phyloP scores from a whole-genome alignment of 2,797 vertebrate genomes.

The Poecilia velifera region DNA sequence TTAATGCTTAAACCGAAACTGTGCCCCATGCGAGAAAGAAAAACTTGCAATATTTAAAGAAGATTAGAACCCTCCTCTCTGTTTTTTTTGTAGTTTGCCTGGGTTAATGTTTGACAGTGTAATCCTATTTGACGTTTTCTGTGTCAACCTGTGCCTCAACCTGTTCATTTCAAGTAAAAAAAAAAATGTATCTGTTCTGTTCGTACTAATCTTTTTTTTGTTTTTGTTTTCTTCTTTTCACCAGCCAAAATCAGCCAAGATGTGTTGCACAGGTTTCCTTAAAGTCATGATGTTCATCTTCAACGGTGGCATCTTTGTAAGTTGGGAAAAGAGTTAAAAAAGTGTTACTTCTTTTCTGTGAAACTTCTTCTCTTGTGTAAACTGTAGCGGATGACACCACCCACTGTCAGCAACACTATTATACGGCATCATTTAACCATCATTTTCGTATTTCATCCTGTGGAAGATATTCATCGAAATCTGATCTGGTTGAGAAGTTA shows the following conservation, averaged over 20 bases:
- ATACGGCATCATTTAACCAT: not conserved
- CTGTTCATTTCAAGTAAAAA: not conserved
- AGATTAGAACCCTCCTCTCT: constrained; percentile 21
- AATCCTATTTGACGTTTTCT: constrained; percentile 23
- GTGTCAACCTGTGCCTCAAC: not conserved
- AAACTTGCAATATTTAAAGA: constrained; percentile 12
- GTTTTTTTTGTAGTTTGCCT: constrained; percentile 7
- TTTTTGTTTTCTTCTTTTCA: constrained; percentile 13
- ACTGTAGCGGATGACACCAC: not conserved
- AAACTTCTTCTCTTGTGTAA: not conserved
- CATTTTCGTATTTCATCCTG: not conserved
- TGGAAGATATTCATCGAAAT: not conserved
- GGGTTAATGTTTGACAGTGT: constrained; percentile 71
- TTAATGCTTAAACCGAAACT: constrained; percentile 40
- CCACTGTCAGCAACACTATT: not conserved
- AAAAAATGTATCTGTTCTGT: not conserved
- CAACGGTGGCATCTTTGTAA: constrained; percentile 84
- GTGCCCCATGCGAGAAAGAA: constrained; percentile 3
- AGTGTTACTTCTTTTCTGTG: not conserved
- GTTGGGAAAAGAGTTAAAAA: constrained; percentile 47
- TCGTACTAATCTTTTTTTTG: constrained; percentile 2
- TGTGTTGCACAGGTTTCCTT: constrained; percentile 78
- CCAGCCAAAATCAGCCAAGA: constrained; percentile 53
- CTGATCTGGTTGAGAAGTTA: not conserved
- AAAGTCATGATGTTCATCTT: constrained; percentile 85